These are phyloP conservation scores for Ochotona princeps DNA, from an alignment of 2,113 vertebrate genomes.

Conservation along the genomic window DNA sequence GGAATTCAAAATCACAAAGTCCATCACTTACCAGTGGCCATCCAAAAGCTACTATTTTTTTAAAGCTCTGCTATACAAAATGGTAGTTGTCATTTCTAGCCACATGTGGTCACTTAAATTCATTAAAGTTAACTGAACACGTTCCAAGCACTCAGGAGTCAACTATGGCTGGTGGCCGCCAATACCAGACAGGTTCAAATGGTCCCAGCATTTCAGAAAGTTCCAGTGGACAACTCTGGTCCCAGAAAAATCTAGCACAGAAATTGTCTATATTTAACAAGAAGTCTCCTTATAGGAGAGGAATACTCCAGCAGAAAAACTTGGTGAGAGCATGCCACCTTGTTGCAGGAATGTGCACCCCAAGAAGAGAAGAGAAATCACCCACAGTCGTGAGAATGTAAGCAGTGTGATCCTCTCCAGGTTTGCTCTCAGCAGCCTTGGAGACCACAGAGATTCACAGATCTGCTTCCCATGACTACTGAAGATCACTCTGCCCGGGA, in stretches of 20 bases:
- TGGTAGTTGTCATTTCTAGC: not conserved
- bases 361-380: slow-evolving; percentile 27
- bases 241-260: slow-evolving; percentile 11
- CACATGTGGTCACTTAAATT: not conserved
- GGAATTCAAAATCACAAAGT: slow-evolving; percentile 58
- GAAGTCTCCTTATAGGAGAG: slow-evolving; percentile 23
- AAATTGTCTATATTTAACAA: slow-evolving; percentile 35
- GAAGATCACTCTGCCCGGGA: slow-evolving; percentile 48
- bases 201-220: not conserved
- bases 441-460: not conserved
- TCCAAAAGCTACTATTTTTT: not conserved
- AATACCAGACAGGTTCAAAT: not conserved
- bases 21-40: not conserved
- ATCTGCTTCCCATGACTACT: slow-evolving; percentile 44
- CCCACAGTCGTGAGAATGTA: not conserved
- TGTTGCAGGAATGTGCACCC: not conserved
- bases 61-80: slow-evolving; percentile 51
- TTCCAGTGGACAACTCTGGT: slow-evolving; percentile 22
- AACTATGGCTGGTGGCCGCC: not conserved
- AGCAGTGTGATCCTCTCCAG: slow-evolving; percentile 31
- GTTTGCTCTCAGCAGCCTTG: slow-evolving; percentile 44
- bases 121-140: slow-evolving; percentile 7
- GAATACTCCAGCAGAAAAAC: not conserved
- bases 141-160: not conserved
- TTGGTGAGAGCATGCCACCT: not conserved